Evolutionary conservation across 1,140 invertebrate species (phyloP).

Genomic region (Tetramorium alpestre): DNA sequence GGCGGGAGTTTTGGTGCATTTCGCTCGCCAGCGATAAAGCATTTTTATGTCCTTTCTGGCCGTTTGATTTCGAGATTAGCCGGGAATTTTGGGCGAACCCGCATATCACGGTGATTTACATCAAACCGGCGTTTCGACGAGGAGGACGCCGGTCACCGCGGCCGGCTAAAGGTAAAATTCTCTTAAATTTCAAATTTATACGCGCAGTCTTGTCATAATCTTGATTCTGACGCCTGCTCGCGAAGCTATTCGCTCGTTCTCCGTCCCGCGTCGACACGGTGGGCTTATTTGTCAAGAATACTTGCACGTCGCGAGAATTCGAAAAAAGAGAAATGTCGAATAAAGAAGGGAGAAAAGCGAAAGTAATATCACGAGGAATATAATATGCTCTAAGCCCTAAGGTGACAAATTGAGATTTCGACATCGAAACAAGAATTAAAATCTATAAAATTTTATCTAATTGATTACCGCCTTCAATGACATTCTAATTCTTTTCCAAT

Average conservation of each 20-base stretch:
- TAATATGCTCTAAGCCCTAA: not conserved
- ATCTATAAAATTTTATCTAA: not conserved
- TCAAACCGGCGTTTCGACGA: conserved; percentile 72
- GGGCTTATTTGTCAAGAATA: conserved; percentile 81
- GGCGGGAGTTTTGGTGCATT: conserved; percentile 70
- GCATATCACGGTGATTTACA: conserved; percentile 86
- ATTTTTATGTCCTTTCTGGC: conserved; percentile 83
- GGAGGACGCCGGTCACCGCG: conserved; percentile 55
- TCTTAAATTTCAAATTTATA: conserved; percentile 87
- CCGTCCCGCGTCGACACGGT: conserved; percentile 71
- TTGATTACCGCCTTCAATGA: not conserved
- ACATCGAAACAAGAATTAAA: not conserved
- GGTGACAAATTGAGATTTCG: conserved; percentile 37
- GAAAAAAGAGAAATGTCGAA: conserved; percentile 44
- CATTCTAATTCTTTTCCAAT: not conserved
- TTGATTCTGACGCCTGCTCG: conserved; percentile 82
- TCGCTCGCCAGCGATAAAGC: conserved; percentile 82
- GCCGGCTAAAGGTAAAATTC: conserved; percentile 73
- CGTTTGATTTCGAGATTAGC: conserved; percentile 86
- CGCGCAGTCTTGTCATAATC: conserved; percentile 82
- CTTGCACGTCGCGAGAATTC: conserved; percentile 57
- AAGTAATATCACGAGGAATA: conserved; percentile 17
- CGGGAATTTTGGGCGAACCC: conserved; percentile 85
- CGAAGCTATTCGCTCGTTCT: conserved; percentile 74
- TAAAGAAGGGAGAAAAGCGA: not conserved